Evolutionary conservation across 2,888 invertebrate genomes (phyloP), one percentile per base, ranked within the genome.

Genomic region (Monochamus alternatus): DNA sequence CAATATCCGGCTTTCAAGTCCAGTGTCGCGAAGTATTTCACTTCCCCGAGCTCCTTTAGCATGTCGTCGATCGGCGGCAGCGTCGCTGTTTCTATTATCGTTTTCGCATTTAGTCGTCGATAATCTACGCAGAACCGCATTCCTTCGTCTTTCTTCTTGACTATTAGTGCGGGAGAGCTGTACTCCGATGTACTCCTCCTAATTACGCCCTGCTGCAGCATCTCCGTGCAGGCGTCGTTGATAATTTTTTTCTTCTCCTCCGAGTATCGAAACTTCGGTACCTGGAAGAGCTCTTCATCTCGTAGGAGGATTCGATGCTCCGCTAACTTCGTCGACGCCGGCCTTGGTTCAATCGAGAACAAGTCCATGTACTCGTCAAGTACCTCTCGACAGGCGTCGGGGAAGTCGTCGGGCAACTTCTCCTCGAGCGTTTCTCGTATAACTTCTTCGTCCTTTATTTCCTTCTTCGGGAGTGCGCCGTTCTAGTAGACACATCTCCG

Each of bases 61-160:
- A 60, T 75, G n/a, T 73, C 65, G 7, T 38, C 30, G 12, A 74
- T 74, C 3, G 38, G 43, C 1, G 74, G 74, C 9, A 74, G 62
- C 3, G 14, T 14, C 7, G 32, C 38, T 0, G 68, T 43, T 9
- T 74, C 74, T 1, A 51, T 60, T 2, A 30, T 9, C 0, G 71
- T 69, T 12, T 55, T 58, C 3, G 59, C 32, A 43, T 69, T 69
- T 1, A 69, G 32, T 2, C 31, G 8, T 0, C 32, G 1, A 31
- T 60, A 60, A 3, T 60, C 12, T 9, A 55, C 55, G 55, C 55
- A 55, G 3, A 55, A 55, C 1, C 14, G 5, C 3, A n/a, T 4
- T 0, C 14, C 3, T 1, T 32, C 60, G 10, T 60, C 60, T 3
- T 32, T 31, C 3, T 55, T 55, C 3, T 14, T 55, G 0, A 55